phyloP scores from a whole-genome alignment of 2,888 invertebrate genomes.

The Perizoma affinitatum region DNA sequence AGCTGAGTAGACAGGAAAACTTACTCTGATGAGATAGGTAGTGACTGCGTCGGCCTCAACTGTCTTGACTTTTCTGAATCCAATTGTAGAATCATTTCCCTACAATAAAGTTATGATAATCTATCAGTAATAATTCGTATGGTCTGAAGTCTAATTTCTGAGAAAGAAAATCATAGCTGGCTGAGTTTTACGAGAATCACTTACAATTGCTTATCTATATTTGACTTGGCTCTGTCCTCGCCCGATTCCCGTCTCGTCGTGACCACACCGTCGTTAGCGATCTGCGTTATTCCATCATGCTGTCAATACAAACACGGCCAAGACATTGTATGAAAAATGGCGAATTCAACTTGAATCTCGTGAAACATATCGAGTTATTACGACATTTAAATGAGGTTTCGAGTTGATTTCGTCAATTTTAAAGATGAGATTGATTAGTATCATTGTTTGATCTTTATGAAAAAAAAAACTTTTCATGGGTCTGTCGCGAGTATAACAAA shows the following conservation, averaged over 20 bases:
- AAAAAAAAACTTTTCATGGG: no score
- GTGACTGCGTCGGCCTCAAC: slow-evolving; percentile 74
- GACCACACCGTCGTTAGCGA: slow-evolving; percentile 54
- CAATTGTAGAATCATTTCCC: slow-evolving; percentile 60
- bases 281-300: slow-evolving; percentile 66
- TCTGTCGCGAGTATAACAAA: no score
- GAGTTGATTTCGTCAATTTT: slow-evolving; percentile 9
- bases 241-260: slow-evolving; percentile 49
- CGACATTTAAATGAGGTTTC: background rate
- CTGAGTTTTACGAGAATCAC: slow-evolving; percentile 34
- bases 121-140: background rate
- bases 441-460: no score
- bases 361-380: no score
- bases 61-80: slow-evolving; percentile 74
- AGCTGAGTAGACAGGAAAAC: slow-evolving; percentile 8
- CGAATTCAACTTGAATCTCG: slow-evolving; percentile 3
- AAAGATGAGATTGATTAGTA: slow-evolving; percentile 7
- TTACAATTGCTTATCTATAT: slow-evolving; percentile 57
- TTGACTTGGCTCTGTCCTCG: slow-evolving; percentile 61
- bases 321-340: slow-evolving; percentile 44
- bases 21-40: slow-evolving; percentile 58
- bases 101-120: background rate
- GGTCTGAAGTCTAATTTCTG: no score
- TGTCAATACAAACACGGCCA: slow-evolving; percentile 70
- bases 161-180: background rate